phyloP scores from a whole-genome alignment of 2,888 invertebrate genomes.

The Lysandra coridon region DNA sequence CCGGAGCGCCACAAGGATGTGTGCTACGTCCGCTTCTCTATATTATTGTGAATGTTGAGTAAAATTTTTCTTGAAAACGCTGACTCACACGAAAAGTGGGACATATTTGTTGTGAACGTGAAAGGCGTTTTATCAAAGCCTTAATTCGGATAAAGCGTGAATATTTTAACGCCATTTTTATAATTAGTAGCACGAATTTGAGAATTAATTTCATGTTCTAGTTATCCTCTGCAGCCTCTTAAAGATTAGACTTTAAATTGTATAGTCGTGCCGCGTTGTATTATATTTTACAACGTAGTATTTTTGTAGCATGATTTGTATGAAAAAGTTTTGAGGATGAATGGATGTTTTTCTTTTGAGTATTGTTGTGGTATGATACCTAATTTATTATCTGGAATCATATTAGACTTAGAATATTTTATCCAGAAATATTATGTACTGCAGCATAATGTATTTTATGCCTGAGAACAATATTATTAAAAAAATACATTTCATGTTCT shows the following conservation, averaged over 20 bases:
- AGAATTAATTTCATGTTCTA: slow-evolving; percentile 20
- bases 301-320: not conserved
- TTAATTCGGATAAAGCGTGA: slow-evolving; percentile 11
- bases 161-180: slow-evolving; percentile 14
- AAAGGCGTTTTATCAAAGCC: slow-evolving; percentile 17
- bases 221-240: not conserved
- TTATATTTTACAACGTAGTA: not conserved
- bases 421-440: no score
- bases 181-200: slow-evolving; percentile 20
- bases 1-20: slow-evolving; percentile 6
- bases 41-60: not conserved
- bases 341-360: no score
- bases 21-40: not conserved
- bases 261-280: not conserved
- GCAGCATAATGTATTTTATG: no score
- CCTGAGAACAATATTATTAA: no score
- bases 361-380: no score
- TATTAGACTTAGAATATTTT: no score
- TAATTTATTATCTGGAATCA: no score
- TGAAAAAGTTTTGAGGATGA: no score
- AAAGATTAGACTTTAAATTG: not conserved
- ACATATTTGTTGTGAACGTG: slow-evolving; percentile 26
- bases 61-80: slow-evolving; percentile 12
- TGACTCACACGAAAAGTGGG: slow-evolving; percentile 16
- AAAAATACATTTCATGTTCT: no score